Base-by-base conservation (phyloP, 2,113 vertebrate genomes). In the Amphiprion ocellaris region DNA sequence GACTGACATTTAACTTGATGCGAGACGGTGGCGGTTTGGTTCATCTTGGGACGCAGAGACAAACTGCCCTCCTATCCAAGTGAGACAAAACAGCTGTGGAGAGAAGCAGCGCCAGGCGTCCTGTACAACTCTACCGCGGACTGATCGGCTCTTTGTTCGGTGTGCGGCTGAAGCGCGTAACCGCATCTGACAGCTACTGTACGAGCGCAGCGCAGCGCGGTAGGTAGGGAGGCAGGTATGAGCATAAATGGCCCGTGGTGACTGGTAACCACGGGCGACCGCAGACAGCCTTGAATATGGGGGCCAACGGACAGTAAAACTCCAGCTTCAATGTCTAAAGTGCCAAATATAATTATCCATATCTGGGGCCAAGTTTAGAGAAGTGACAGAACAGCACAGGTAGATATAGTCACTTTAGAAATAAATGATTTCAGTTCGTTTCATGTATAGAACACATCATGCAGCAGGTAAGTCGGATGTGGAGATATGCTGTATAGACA, bases 11-110 rank as follows among this genome's bases (percentile, higher is more conserved):
- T 95, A 64, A 96, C 95, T 54, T 97, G 96, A 87, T 97, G 96
- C 81, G 96, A 97, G 44, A 97, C 96, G 24, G 92, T 94, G 80
- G 96, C 96, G 46, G 96, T 97, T 90, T 97, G 97, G 93, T 97
- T 97, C 97, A 97, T 97, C 61, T 81, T 96, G 93, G 88, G 91
- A 90, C 58, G 49, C 64, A 85, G 93, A 87, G 41, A n/a, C 64
- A 41, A 68, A 55, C 76, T 49, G 67, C 72, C 59, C 79, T 58
- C 54, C 61, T 72, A 82, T 83, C 88, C 83, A 65, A 78, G 55
- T 53, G 44, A 69, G 46, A 54, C n/a, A 37, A 54, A 74, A 21
- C 41, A 30, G 73, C 66, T 24, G 63, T 3, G 0, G 14, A 71
- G 58, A 61, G 65, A 39, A 14, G 62, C 69, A 39, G 16, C 10